A percentile compares a stretch with the other conserved stretches of the same genome.
These are phyloP conservation scores for Phocides pigmalion DNA, from an alignment of 1,140 invertebrate species.

Conservation along the genomic window DNA sequence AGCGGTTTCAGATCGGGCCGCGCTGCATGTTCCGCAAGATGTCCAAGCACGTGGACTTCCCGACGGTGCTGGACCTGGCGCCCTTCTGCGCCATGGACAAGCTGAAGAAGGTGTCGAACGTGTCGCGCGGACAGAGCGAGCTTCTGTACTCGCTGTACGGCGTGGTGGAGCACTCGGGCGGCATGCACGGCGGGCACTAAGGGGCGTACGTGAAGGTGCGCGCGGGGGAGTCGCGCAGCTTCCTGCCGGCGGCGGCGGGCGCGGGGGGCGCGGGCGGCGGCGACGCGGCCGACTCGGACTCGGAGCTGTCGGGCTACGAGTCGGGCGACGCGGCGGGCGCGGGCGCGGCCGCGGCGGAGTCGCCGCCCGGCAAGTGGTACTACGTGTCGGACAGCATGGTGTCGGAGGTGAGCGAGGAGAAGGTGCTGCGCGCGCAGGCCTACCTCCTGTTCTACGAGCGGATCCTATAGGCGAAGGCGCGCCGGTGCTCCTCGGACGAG, in stretches of 20 bases:
- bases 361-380: conserved; percentile 94
- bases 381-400: conserved; percentile 96
- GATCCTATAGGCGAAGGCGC: conserved; percentile 88
- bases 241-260: conserved; percentile 85
- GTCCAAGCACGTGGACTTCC: conserved; percentile 94
- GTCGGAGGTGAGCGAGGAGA: conserved; percentile 90
- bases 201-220: conserved; percentile 96
- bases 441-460: conserved; percentile 99
- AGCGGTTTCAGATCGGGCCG: conserved; percentile 90
- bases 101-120: conserved; percentile 87
- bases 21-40: conserved; percentile 90
- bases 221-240: conserved; percentile 87
- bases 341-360: conserved; percentile 69
- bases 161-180: conserved; percentile 96
- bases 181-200: conserved; percentile 96
- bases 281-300: conserved; percentile 79
- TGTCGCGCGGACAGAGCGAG: conserved; percentile 86
- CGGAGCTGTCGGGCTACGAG: conserved; percentile 77
- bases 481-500: not conserved
- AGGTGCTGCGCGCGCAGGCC: conserved; percentile 95
- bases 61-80: conserved; percentile 93
- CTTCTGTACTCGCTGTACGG: conserved; percentile 96
- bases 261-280: conserved; percentile 72
- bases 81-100: conserved; percentile 93
- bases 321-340: conserved; percentile 63